Base-by-base conservation (phyloP, 2,797 vertebrate species). In the Sebastes nivosus region DNA sequence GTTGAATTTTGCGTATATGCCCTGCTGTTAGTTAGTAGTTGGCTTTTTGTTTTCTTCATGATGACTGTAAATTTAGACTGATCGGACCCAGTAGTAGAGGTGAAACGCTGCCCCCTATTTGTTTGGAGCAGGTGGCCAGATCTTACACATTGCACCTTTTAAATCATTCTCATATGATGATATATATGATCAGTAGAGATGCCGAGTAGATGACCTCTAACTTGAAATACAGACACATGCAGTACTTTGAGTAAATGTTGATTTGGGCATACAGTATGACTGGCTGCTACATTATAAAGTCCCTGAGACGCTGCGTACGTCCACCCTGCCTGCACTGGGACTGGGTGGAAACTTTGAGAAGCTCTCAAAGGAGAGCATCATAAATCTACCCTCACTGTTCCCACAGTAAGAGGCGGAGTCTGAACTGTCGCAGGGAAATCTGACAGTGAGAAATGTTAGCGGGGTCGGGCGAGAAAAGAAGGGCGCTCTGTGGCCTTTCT, bases 291-390 rank as follows among this genome's bases (percentile, higher is more conserved):
- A 2, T 69, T 38, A 29, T 79, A 13, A 76, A 54, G 52, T 67
- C 57, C n/a, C 27, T 68, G 25, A 14, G 81, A 77, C 10, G 2
- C 54, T 18, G 57, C 11, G 2, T 42, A 42, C 38, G 32, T 77
- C 68, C 66, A 22, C 46, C 65, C 67, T 36, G 67, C 58, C 81
- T 13, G 61, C 54, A 36, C 8, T 46, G 61, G 58, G 58, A 54
- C n/a, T 50, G 71, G 75, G 77, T 75, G 82, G 80, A 74, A 65
- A 67, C 42, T 16, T 20, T 38, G 25, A 72, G 32, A 67, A 61
- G 22, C 14, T n/a, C 75, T 72, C 46, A 32, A 55, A 71, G 54
- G 59, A 72, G 4, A 12, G 16, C 32, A 1, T 70, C 38, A 59
- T 74, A 70, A 79, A 79, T 77, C 58, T 25, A 2, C 29, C 30